Conservation (phyloP, 2,888 invertebrate species). For the Tenthredo distinguenda region DNA sequence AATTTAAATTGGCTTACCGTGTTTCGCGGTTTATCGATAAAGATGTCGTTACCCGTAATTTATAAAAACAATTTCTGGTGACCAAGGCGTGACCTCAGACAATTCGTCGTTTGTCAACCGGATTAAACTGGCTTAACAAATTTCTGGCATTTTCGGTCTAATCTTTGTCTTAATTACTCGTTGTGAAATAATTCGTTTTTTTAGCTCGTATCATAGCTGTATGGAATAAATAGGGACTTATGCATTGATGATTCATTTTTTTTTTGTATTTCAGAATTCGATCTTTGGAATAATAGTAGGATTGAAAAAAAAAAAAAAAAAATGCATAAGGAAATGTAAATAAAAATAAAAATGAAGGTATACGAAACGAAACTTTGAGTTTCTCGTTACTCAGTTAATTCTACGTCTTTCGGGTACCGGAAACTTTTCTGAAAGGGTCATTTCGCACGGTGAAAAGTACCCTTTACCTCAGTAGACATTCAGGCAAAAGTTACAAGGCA, state of each 20-base stretch:
- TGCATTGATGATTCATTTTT: background rate
- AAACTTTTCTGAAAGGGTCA: conserved; percentile 26
- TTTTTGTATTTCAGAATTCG: background rate
- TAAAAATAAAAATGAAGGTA: background rate
- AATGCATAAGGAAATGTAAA: background rate
- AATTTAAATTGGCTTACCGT: background rate
- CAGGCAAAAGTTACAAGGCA: conserved; percentile 14
- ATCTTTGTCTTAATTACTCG: background rate
- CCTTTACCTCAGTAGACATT: conserved; percentile 23
- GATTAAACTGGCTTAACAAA: background rate
- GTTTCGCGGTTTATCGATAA: background rate
- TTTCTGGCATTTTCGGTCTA: background rate
- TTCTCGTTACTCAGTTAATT: conserved; percentile 30
- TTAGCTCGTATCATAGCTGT: background rate
- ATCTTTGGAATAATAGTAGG: background rate
- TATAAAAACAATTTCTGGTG: background rate
- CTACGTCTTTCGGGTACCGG: background rate
- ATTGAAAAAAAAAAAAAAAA: background rate
- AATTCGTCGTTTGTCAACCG: background rate
- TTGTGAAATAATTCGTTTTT: background rate
- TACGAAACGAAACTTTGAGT: background rate
- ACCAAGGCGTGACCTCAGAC: background rate
- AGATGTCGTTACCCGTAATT: background rate
- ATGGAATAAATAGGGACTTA: background rate
- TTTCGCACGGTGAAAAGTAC: conserved; percentile 29